phyloP scores from a whole-genome alignment of 2,113 vertebrate species.

The Solenodon paradoxus region DNA sequence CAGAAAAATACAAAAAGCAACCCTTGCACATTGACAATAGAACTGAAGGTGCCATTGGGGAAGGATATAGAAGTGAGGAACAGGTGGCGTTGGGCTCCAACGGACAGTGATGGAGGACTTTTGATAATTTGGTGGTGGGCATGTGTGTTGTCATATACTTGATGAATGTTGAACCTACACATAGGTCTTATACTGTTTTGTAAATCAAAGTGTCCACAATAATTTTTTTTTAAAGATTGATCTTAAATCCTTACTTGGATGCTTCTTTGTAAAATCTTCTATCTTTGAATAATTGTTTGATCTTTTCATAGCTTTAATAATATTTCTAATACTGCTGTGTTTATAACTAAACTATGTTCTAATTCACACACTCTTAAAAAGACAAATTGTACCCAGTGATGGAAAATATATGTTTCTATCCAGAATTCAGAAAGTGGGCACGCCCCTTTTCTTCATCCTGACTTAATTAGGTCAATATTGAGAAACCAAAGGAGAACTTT shows the following conservation, averaged over 20 bases:
- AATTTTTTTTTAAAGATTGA: not conserved
- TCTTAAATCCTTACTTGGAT: not conserved
- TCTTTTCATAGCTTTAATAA: not conserved
- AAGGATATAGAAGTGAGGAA: too few species aligned
- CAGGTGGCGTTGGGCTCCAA: too few species aligned
- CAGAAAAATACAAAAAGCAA: too few species aligned
- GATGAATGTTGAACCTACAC: too few species aligned
- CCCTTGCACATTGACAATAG: too few species aligned
- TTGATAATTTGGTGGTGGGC: too few species aligned
- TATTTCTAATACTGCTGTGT: constrained; percentile 5
- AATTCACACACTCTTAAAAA: not conserved
- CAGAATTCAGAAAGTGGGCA: not conserved
- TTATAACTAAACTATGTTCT: not conserved
- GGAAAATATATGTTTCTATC: not conserved
- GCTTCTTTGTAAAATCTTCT: not conserved
- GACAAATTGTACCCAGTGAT: not conserved
- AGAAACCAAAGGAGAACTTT: not conserved
- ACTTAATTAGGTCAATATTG: constrained; percentile 1
- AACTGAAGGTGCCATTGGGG: too few species aligned
- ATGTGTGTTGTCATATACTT: too few species aligned
- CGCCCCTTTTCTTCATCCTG: not conserved
- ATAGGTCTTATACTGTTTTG: not conserved
- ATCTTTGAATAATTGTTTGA: constrained; percentile 11
- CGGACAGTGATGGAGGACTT: too few species aligned
- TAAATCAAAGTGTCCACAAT: too few species aligned